phyloP scores from a whole-genome alignment of 2,888 invertebrate genomes.

The Campoplex nolae region DNA sequence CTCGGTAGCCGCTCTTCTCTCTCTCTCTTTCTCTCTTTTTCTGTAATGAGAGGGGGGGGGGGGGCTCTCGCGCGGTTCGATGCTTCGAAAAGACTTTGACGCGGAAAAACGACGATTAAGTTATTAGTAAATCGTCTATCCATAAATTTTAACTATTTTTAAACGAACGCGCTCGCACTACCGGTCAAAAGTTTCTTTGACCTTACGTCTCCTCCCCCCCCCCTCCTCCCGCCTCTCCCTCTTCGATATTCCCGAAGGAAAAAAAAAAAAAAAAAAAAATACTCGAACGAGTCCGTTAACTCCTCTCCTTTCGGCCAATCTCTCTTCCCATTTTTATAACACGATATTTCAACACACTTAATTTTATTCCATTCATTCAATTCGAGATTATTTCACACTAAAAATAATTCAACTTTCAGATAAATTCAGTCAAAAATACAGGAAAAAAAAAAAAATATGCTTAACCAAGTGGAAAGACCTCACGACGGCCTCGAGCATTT shows the following conservation, averaged over 20 bases:
- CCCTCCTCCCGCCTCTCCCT: background rate
- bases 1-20: constrained; percentile 10
- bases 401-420: background rate
- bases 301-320: background rate
- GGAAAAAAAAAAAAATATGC: background rate
- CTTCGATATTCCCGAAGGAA: background rate
- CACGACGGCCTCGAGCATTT: constrained; percentile 61
- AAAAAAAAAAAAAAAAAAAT: background rate
- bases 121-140: background rate
- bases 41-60: background rate
- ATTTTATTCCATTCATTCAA: constrained; percentile 5
- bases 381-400: background rate
- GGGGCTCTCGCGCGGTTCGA: constrained; percentile 14
- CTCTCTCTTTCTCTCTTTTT: constrained; percentile 9
- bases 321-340: background rate
- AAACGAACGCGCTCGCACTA: constrained; percentile 5
- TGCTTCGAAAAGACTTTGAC: constrained; percentile 28
- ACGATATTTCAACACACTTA: too few relatives aligned
- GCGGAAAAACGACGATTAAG: constrained; percentile 9
- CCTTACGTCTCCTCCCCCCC: background rate
- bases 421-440: constrained; percentile 3
- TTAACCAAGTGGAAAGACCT: constrained; percentile 71
- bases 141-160: constrained; percentile 10
- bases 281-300: background rate
- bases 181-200: constrained; percentile 23